These are phyloP conservation scores for Hippopotamus amphibius DNA, from an alignment of 2,113 vertebrate genomes.

Conservation along the genomic window DNA sequence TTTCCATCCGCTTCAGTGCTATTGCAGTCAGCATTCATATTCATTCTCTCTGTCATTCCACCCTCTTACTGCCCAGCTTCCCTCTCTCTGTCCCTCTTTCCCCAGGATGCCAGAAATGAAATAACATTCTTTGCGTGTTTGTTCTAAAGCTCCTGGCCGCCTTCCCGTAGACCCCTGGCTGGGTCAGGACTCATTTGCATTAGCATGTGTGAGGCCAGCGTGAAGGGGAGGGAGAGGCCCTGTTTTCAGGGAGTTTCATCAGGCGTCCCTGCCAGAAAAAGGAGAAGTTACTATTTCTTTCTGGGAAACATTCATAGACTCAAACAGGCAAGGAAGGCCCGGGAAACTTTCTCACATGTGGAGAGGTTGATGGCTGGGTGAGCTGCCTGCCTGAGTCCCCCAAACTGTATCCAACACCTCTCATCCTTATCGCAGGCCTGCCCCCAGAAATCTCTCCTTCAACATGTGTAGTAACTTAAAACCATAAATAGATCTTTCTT, in stretches of 20 bases:
- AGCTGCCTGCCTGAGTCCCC: conserved; percentile 44
- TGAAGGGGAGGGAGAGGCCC: conserved; percentile 73
- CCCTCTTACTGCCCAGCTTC: conserved; percentile 57
- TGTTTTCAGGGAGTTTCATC: conserved; percentile 66
- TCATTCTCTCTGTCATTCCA: neutral
- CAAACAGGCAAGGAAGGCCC: conserved; percentile 48
- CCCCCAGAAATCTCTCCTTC: conserved; percentile 37
- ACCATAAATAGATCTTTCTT: conserved; percentile 1
- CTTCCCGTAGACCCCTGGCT: conserved; percentile 73
- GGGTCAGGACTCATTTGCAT: conserved; percentile 74
- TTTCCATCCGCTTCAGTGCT: neutral
- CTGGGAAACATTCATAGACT: conserved; percentile 72
- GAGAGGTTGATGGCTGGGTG: conserved; percentile 48
- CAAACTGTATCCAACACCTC: neutral
- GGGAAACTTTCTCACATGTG: neutral
- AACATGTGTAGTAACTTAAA: conserved; percentile 54
- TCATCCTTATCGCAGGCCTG: conserved; percentile 45
- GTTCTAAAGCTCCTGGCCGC: conserved; percentile 73
- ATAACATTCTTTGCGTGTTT: conserved; percentile 82
- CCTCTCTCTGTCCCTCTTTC: conserved; percentile 73
- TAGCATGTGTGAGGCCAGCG: conserved; percentile 71
- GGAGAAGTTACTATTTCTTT: conserved; percentile 70
- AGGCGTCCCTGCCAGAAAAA: conserved; percentile 31
- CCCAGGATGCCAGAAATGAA: conserved; percentile 78
- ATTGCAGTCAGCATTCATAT: neutral